phyloP scores from a whole-genome alignment of 2,888 invertebrate genomes.

The Drosophila paramelanica region DNA sequence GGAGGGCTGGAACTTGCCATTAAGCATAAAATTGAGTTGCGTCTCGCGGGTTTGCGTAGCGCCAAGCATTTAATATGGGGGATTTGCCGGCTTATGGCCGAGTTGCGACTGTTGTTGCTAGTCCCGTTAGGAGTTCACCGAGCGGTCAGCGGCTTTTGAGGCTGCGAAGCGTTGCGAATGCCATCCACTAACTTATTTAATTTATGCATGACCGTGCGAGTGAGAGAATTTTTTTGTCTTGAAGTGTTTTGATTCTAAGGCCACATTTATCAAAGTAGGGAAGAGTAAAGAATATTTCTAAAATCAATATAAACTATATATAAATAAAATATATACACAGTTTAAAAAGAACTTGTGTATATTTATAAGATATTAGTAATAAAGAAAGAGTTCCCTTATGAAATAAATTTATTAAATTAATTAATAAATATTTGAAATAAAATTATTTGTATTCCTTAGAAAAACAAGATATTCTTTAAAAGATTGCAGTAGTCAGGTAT shows the following conservation, averaged over 20 bases:
- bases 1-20: conserved; percentile 26
- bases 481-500: too few relatives aligned
- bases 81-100: conserved; percentile 52
- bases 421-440: too few relatives aligned
- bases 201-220: conserved; percentile 18
- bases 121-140: conserved; percentile 19
- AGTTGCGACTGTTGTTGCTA: conserved; percentile 29
- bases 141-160: conserved; percentile 30
- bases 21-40: conserved; percentile 66
- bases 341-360: too few relatives aligned
- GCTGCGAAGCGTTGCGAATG: conserved; percentile 32
- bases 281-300: neutral
- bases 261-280: neutral
- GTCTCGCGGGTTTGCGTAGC: conserved; percentile 27
- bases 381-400: too few relatives aligned
- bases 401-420: too few relatives aligned
- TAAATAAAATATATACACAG: neutral
- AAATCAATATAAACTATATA: neutral
- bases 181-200: conserved; percentile 33
- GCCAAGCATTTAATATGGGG: conserved; percentile 65
- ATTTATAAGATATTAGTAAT: too few relatives aligned
- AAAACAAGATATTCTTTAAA: too few relatives aligned
- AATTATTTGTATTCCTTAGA: too few relatives aligned
- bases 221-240: neutral
- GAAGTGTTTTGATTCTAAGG: neutral